These are phyloP conservation scores for Periophthalmodon schlosseri DNA, from an alignment of 2,113 vertebrate species.

Conservation along the genomic window DNA sequence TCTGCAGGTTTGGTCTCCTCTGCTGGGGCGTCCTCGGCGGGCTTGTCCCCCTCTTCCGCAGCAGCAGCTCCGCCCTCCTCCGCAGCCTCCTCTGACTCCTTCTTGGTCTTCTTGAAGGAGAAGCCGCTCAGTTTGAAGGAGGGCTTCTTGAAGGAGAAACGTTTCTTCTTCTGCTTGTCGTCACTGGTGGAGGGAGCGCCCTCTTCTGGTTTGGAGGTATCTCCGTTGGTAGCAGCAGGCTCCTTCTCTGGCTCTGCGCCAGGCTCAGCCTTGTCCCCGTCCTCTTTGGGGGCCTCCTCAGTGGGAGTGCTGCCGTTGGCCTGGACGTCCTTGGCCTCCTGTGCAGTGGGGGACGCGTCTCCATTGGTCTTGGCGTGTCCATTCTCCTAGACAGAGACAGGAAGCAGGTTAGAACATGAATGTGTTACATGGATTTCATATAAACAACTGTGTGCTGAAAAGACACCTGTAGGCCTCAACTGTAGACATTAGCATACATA, in stretches of 20 bases:
- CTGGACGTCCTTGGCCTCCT: slow-evolving; percentile 82
- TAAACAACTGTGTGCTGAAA: no score
- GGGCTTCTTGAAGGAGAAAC: slow-evolving; percentile 94
- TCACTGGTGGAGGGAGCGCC: slow-evolving; percentile 83
- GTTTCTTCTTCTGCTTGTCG: slow-evolving; percentile 95
- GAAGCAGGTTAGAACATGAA: neutral
- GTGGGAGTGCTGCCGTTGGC: slow-evolving; percentile 87
- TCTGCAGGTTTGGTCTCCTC: slow-evolving; percentile 63
- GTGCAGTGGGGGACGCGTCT: slow-evolving; percentile 81
- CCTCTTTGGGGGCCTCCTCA: slow-evolving; percentile 79
- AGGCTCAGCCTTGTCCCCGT: slow-evolving; percentile 57
- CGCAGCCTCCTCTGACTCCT: slow-evolving; percentile 82
- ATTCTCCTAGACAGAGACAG: slow-evolving; percentile 79
- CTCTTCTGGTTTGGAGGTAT: slow-evolving; percentile 71
- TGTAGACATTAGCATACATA: no score
- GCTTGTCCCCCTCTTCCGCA: slow-evolving; percentile 24
- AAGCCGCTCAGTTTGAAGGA: slow-evolving; percentile 91
- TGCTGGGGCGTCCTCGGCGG: slow-evolving; percentile 34
- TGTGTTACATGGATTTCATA: no score
- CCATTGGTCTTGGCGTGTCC: slow-evolving; percentile 87
- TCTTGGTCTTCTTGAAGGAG: slow-evolving; percentile 86
- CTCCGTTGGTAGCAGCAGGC: slow-evolving; percentile 80
- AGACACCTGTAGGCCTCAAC: no score
- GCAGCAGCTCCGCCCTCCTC: slow-evolving; percentile 73
- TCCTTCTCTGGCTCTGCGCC: slow-evolving; percentile 75